phyloP scores from a whole-genome alignment of 2,888 invertebrate species.

The Hirtodrosophila confusa region DNA sequence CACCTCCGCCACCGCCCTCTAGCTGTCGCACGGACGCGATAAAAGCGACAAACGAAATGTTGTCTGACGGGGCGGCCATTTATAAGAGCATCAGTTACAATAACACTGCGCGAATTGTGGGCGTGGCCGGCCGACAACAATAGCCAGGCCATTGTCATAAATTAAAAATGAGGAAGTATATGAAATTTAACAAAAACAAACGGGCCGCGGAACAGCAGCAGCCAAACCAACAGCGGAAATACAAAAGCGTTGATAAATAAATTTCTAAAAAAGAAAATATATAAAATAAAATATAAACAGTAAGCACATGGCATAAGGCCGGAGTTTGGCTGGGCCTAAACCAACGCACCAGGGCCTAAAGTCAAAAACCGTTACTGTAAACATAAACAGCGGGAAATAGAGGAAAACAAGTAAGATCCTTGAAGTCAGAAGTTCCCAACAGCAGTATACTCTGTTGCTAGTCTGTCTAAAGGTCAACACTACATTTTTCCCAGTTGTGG shows the following conservation, averaged over 20 bases:
- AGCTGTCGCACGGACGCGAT: constrained; percentile 65
- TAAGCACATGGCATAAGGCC: constrained; percentile 41
- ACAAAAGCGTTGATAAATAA: constrained; percentile 77
- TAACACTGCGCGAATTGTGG: constrained; percentile 54
- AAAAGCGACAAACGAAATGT: constrained; percentile 75
- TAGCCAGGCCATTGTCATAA: constrained; percentile 79
- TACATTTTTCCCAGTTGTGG: too few relatives aligned
- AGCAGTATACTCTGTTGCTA: background rate
- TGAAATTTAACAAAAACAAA: constrained; percentile 78
- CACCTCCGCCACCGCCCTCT: constrained; percentile 14
- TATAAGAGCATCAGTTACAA: constrained; percentile 80
- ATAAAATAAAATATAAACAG: constrained; percentile 13
- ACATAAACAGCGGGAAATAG: constrained; percentile 5
- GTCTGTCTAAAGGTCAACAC: constrained; percentile 29
- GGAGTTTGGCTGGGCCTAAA: constrained; percentile 17
- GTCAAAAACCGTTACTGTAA: constrained; percentile 28
- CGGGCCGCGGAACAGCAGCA: constrained; percentile 45
- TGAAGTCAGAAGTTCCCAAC: background rate
- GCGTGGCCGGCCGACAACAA: constrained; percentile 56
- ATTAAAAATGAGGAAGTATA: constrained; percentile 80
- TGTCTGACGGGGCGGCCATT: constrained; percentile 68
- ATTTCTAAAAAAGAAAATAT: constrained; percentile 54
- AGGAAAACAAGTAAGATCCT: background rate
- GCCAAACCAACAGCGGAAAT: constrained; percentile 61
- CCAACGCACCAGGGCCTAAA: constrained; percentile 24